Evolutionary conservation across 2,888 invertebrate genomes (phyloP).

Genomic region (Lepidonotus clava): DNA sequence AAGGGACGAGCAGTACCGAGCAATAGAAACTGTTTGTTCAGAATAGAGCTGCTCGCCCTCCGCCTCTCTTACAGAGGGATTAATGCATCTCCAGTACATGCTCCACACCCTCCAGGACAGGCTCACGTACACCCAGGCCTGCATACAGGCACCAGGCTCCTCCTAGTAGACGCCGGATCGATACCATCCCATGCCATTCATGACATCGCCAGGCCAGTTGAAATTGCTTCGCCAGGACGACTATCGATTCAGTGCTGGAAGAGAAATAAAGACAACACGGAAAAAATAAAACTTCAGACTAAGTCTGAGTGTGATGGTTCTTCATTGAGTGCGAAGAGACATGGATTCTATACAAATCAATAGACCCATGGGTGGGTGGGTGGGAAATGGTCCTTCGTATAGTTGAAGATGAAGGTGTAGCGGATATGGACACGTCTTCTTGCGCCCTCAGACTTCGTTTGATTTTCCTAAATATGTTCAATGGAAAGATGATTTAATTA

Average conservation of each 20-base stretch:
- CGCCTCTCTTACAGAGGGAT: not conserved
- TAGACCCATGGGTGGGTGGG: too few species aligned
- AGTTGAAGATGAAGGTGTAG: too few species aligned
- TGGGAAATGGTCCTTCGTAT: too few species aligned
- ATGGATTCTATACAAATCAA: not conserved
- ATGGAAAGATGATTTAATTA: too few species aligned
- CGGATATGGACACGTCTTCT: too few species aligned
- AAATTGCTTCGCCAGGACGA: not conserved
- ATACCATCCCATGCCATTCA: not conserved
- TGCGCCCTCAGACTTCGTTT: too few species aligned
- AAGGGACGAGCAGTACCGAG: not conserved
- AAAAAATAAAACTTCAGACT: conserved; percentile 40
- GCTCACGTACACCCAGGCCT: too few species aligned
- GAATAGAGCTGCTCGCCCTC: not conserved
- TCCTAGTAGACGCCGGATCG: not conserved
- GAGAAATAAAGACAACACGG: conserved; percentile 3
- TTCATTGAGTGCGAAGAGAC: not conserved
- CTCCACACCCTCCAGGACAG: too few species aligned
- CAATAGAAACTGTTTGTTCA: not conserved
- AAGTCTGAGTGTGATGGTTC: not conserved
- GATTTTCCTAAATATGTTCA: too few species aligned
- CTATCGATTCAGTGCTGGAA: not conserved
- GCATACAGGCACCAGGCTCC: too few species aligned
- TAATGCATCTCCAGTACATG: not conserved
- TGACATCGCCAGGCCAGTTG: conserved; percentile 20